These are phyloP conservation scores for Aldabrachelys gigantea DNA, from an alignment of 2,113 vertebrate species.

Conservation along the genomic window DNA sequence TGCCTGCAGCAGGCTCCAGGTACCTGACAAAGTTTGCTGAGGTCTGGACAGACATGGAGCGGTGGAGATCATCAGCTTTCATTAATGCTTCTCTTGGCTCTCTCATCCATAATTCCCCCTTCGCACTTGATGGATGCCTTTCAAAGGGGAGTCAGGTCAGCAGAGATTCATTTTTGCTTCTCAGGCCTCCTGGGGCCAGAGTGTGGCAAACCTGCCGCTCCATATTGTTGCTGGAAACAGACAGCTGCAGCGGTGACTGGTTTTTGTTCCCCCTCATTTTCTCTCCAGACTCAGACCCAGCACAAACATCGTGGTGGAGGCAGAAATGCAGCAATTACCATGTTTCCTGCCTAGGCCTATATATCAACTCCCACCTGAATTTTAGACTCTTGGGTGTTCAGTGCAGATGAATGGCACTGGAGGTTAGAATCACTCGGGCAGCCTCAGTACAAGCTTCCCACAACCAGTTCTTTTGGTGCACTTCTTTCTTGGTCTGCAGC, in stretches of 20 bases:
- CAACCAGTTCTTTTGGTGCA: accelerated
- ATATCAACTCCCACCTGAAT: background rate
- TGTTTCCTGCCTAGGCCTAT: background rate
- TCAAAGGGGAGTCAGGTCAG: background rate
- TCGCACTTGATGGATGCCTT: background rate
- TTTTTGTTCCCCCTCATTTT: background rate
- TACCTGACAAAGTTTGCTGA: accelerated
- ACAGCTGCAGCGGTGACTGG: background rate
- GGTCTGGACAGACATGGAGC: background rate
- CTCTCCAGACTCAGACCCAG: background rate
- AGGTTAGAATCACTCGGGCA: background rate
- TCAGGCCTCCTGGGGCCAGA: background rate
- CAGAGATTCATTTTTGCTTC: background rate
- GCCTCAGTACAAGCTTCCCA: accelerated
- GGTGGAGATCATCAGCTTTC: background rate
- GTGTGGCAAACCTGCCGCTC: background rate
- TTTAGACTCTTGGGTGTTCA: background rate
- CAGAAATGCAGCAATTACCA: background rate
- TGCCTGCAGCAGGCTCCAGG: no score
- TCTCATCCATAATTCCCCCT: background rate
- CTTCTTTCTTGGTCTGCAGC: accelerated
- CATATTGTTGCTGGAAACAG: background rate
- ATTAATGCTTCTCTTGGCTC: background rate
- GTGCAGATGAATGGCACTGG: background rate
- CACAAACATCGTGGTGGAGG: background rate